phyloP scores from a whole-genome alignment of 2,888 invertebrate genomes.

The Drosophila cognata region DNA sequence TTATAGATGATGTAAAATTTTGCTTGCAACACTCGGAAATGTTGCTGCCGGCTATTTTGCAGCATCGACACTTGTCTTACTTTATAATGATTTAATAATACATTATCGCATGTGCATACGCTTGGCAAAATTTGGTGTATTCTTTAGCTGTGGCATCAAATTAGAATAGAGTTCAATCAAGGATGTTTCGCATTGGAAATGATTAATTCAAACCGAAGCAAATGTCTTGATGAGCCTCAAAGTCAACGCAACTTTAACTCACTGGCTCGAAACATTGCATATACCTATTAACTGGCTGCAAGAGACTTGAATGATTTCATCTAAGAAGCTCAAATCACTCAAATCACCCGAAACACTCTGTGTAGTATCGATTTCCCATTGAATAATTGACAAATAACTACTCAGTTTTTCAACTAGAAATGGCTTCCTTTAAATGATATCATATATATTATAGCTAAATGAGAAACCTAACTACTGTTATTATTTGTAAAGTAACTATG shows the following conservation, averaged over 20 bases:
- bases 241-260: not conserved
- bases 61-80: conserved; percentile 2
- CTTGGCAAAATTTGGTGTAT: not conserved
- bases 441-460: not conserved
- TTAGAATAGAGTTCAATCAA: not conserved
- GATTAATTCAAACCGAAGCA: not conserved
- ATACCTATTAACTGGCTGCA: not conserved
- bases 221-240: not conserved
- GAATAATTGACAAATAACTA: not conserved
- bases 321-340: not conserved
- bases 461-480: not conserved
- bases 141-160: not conserved
- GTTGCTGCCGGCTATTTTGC: conserved; percentile 10
- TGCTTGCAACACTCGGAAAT: conserved; percentile 12
- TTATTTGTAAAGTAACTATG: not conserved
- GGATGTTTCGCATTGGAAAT: not conserved
- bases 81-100: conserved; percentile 1
- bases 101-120: not conserved
- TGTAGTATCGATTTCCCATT: not conserved
- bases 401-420: not conserved
- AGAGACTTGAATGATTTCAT: not conserved
- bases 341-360: not conserved
- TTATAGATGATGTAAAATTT: conserved; percentile 32
- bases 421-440: not conserved
- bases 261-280: not conserved